Base-by-base conservation (phyloP, 2,113 vertebrate species). In the Agelaius phoeniceus region DNA sequence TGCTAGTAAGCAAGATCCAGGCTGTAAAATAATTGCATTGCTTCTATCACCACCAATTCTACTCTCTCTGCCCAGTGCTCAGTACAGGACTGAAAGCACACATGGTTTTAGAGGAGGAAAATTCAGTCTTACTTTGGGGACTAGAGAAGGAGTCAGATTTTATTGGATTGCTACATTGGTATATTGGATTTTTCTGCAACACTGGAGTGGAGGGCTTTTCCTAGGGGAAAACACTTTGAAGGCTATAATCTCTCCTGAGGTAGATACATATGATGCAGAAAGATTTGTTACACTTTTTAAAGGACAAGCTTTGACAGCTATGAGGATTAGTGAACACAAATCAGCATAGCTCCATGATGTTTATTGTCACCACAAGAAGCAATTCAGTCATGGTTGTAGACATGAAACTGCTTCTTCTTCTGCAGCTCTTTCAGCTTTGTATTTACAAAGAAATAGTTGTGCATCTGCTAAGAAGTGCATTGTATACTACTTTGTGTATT, bases 341-440 rank as follows among this genome's bases (percentile, higher is more conserved):
- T 54, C 6, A 1, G 14, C 0, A 0, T 51, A 62, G 49, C 20
- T 75, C 39, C 22, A 12, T 30, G n/a, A 44, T 18, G 10, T 27
- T 89, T 67, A 43, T 18, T 51, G 8, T 90, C 88, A 78, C 46
- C 61, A 24, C 20, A 52, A 31, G n/a, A 77, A 83, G 39, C 19
- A 85, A 15, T 44, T 46, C 48, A 30, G 17, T 65, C 35, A 4
- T 21, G 33, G 22, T 4, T 72, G 65, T 49, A 75, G 79, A 52
- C 44, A 13, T 11, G 13, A 44, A 91, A n/a, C 19, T 37, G 1
- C 52, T 73, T 69, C 51, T 82, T 89, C 52, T 73, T 76, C 51
- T 37, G 37, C 37, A 37, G 37, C 37, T 37, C 37, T 37, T 82
- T 87, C 51, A 63, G 59, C 23, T 66, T 2, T 2, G 31, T 43